phyloP scores from a whole-genome alignment of 1,140 invertebrate species.

The Micrasema minimum region DNA sequence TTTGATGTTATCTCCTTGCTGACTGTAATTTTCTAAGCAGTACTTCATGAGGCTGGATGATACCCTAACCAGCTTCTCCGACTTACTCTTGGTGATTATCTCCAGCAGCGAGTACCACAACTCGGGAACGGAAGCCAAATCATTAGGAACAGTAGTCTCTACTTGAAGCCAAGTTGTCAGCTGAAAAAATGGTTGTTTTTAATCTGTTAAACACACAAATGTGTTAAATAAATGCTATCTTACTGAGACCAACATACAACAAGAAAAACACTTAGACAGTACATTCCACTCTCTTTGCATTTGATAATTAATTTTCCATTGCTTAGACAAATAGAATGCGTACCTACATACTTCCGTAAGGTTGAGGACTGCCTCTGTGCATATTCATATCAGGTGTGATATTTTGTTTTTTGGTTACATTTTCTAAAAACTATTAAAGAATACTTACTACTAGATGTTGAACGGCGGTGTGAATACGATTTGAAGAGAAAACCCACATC shows the following conservation, averaged over 20 bases:
- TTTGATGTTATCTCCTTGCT: conserved; percentile 37
- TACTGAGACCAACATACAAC: too few relatives aligned
- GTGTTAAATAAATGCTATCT: too few relatives aligned
- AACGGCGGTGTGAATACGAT: conserved; percentile 37
- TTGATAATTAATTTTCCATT: too few relatives aligned
- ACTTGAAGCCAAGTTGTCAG: conserved; percentile 43
- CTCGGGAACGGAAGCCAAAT: conserved; percentile 14
- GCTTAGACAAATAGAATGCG: too few relatives aligned
- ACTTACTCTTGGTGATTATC: conserved; percentile 38
- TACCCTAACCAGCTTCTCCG: conserved; percentile 1
- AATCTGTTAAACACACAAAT: too few relatives aligned
- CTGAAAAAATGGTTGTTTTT: conserved; percentile 45
- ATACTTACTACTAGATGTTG: conserved; percentile 40
- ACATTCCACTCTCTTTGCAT: too few relatives aligned
- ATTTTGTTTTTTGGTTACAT: too few relatives aligned
- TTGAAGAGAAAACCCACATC: conserved; percentile 47
- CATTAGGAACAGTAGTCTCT: conserved; percentile 38
- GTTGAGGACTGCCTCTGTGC: too few relatives aligned
- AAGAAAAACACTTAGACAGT: too few relatives aligned
- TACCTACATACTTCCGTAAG: too few relatives aligned
- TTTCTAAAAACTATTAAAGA: too few relatives aligned
- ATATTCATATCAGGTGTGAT: too few relatives aligned
- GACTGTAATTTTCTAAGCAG: conserved; percentile 34
- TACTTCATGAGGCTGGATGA: conserved; percentile 36
- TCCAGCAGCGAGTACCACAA: conserved; percentile 49